Evolutionary conservation across 2,113 vertebrate genomes (phyloP).

Genomic region (Mustela lutreola): DNA sequence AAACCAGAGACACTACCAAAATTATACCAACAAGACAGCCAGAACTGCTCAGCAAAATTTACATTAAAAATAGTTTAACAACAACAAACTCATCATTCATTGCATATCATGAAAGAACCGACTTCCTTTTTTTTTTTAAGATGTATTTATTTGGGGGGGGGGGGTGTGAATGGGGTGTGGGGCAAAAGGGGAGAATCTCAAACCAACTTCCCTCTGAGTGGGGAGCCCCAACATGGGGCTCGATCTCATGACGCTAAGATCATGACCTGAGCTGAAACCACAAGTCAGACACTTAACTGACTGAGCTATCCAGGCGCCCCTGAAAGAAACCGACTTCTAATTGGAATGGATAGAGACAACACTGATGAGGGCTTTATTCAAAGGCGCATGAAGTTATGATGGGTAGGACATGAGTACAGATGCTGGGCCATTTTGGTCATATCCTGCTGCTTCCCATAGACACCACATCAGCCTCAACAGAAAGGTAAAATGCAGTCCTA

Average conservation of each 20-base stretch:
- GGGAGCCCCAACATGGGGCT: background rate
- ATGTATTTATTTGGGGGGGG: background rate
- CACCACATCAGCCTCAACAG: background rate
- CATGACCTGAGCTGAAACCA: background rate
- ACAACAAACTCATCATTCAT: background rate
- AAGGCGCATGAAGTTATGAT: background rate
- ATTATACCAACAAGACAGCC: background rate
- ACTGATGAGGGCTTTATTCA: background rate
- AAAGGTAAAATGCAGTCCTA: background rate
- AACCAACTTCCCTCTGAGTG: background rate
- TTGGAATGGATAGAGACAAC: background rate
- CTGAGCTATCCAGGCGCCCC: background rate
- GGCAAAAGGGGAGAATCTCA: background rate
- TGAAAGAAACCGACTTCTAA: background rate
- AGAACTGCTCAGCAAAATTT: background rate
- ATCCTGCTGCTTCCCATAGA: background rate
- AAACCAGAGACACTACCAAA: background rate
- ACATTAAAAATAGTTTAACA: background rate
- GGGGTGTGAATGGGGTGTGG: background rate
- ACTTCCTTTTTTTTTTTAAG: background rate
- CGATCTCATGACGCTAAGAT: background rate
- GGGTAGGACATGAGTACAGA: background rate
- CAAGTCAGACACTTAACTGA: background rate
- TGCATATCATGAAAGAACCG: background rate
- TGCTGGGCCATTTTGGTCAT: no score